Evolutionary conservation across 2,888 invertebrate species (phyloP).

Genomic region (Spisula subtruncata): DNA sequence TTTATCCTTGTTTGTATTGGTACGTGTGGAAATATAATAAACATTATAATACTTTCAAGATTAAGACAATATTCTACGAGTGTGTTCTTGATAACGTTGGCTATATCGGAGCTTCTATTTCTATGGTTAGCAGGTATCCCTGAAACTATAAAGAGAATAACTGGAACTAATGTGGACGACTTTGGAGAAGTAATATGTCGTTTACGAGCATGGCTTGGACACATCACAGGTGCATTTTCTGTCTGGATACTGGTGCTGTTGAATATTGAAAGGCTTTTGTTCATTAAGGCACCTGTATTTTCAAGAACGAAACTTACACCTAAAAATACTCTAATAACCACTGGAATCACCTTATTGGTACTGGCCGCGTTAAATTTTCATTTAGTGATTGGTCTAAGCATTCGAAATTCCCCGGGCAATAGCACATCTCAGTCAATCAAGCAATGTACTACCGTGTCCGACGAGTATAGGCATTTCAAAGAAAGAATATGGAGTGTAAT

Average conservation of each 20-base stretch:
- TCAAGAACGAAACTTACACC: constrained; percentile 31
- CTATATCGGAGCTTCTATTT: constrained; percentile 30
- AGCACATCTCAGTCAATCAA: neutral
- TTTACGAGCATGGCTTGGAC: constrained; percentile 19
- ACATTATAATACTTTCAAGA: constrained; percentile 36
- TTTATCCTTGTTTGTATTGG: constrained; percentile 29
- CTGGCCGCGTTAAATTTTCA: constrained; percentile 9
- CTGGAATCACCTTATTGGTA: neutral
- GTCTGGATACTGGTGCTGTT: constrained; percentile 36
- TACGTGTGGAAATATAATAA: constrained; percentile 40
- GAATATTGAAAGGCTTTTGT: constrained; percentile 41
- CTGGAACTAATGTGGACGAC: neutral
- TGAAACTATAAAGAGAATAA: neutral
- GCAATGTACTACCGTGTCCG: neutral
- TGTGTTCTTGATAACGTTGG: constrained; percentile 37
- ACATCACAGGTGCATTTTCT: constrained; percentile 33
- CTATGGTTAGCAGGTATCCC: constrained; percentile 39
- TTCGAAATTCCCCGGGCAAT: neutral
- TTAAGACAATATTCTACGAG: constrained; percentile 45
- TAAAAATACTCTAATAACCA: constrained; percentile 28
- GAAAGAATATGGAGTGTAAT: neutral
- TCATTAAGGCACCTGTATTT: constrained; percentile 37
- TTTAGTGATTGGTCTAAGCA: neutral
- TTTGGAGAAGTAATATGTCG: constrained; percentile 28
- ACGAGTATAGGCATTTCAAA: neutral